Conservation (phyloP, 1,140 invertebrate genomes). For the Tachypleus tridentatus region DNA sequence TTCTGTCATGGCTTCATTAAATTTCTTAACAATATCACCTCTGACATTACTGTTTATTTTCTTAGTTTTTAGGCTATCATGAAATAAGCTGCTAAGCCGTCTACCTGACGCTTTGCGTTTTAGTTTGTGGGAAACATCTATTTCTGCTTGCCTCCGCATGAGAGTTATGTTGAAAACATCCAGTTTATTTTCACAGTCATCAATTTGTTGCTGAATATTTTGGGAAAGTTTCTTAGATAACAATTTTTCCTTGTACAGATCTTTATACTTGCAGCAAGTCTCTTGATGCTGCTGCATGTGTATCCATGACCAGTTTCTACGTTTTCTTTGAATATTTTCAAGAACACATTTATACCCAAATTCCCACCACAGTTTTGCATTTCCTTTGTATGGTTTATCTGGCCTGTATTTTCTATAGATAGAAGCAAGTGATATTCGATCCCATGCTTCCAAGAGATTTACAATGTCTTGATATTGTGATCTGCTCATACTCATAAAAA, state of each 20-base stretch:
- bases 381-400: slow-evolving; percentile 48
- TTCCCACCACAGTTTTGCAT: slow-evolving; percentile 84
- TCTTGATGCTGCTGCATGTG: slow-evolving; percentile 69
- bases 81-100: slow-evolving; percentile 64
- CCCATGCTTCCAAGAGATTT: slow-evolving; percentile 68
- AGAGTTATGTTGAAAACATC: slow-evolving; percentile 87
- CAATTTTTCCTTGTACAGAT: slow-evolving; percentile 61
- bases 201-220: slow-evolving; percentile 31
- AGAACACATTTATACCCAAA: slow-evolving; percentile 79
- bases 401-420: slow-evolving; percentile 75
- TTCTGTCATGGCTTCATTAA: slow-evolving; percentile 58
- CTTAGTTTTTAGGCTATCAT: slow-evolving; percentile 29
- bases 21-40: slow-evolving; percentile 13
- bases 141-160: slow-evolving; percentile 75
- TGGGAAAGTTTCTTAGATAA: slow-evolving; percentile 48
- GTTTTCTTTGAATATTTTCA: slow-evolving; percentile 54
- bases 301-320: slow-evolving; percentile 78
- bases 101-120: slow-evolving; percentile 38
- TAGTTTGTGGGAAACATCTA: slow-evolving; percentile 54
- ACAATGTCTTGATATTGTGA: slow-evolving; percentile 69
- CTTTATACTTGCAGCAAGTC: slow-evolving; percentile 56
- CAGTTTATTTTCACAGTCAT: slow-evolving; percentile 57
- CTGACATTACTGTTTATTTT: no score
- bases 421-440: slow-evolving; percentile 62
- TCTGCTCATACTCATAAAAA: slow-evolving; percentile 51